Evolutionary conservation across 2,888 invertebrate genomes (phyloP).

Genomic region (Acanthosepion lycidas): DNA sequence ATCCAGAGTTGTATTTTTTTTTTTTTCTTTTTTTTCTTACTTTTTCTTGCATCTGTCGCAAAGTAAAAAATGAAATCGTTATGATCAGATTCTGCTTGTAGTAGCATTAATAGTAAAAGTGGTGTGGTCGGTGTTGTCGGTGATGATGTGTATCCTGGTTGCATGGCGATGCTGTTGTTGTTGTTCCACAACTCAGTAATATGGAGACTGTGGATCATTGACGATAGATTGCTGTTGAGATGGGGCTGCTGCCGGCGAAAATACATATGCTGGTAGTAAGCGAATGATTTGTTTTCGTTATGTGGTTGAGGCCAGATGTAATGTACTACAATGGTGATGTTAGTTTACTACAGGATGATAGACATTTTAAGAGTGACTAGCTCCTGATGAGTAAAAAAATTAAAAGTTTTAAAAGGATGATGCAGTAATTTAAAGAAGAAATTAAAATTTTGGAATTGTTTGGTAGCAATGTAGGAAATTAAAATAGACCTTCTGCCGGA

Average conservation of each 20-base stretch:
- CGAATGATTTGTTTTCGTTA: neutral
- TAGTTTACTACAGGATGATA: no score
- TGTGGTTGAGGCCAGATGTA: no score
- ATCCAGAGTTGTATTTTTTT: neutral
- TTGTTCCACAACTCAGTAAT: neutral
- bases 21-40: neutral
- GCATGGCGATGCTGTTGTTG: constrained; percentile 21
- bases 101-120: neutral
- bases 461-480: no score
- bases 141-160: neutral
- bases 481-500: no score
- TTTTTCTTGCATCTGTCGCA: neutral
- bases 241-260: neutral
- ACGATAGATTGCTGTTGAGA: neutral
- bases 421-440: no score
- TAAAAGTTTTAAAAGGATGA: no score
- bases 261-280: neutral
- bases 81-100: neutral
- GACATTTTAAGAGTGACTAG: no score
- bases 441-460: no score
- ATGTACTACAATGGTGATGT: no score
- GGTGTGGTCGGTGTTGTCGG: neutral
- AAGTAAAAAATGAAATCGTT: neutral
- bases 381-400: no score
- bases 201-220: neutral